A percentile compares a stretch with the other conserved stretches of the same genome.
Evolutionary conservation across 2,113 vertebrate species (phyloP).

Genomic region (Cygnus buccinator): DNA sequence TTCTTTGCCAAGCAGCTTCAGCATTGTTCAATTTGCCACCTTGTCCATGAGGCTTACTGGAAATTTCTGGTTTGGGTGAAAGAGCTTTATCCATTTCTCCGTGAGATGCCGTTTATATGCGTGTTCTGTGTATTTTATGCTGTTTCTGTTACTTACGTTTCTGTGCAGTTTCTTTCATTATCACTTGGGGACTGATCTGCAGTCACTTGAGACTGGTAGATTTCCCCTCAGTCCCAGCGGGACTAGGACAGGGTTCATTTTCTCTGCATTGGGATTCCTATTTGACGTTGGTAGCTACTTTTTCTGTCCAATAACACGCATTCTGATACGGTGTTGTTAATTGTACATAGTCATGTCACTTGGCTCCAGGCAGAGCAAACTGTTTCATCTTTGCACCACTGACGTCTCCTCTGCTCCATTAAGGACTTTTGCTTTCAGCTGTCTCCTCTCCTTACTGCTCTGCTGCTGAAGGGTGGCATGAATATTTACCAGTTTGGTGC

Average conservation of each 20-base stretch:
- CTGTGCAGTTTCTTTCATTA: not conserved
- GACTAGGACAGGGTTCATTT: not conserved
- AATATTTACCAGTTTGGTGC: not conserved
- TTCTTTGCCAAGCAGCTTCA: not conserved
- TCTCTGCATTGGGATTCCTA: not conserved
- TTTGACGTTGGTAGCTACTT: not conserved
- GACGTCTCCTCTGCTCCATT: not conserved
- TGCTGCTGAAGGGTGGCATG: not conserved
- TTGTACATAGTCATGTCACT: not conserved
- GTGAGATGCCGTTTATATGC: not conserved
- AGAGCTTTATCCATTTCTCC: not conserved
- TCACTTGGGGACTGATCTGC: not conserved
- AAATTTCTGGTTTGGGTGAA: constrained; percentile 24
- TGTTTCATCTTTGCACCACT: not conserved
- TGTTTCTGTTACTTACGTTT: not conserved
- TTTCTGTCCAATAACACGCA: not conserved
- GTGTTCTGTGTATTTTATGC: not conserved
- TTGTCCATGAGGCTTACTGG: not conserved
- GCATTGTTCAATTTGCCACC: not conserved
- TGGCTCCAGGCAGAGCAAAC: not conserved
- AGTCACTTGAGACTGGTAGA: not conserved
- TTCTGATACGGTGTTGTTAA: not conserved
- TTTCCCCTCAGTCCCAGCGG: not conserved
- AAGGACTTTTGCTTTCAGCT: not conserved
- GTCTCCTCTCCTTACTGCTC: not conserved